Percentiles rank a stretch among this genome's conserved stretches.
These are phyloP conservation scores for Scomber japonicus DNA, from an alignment of 2,113 vertebrate species.

Conservation along the genomic window DNA sequence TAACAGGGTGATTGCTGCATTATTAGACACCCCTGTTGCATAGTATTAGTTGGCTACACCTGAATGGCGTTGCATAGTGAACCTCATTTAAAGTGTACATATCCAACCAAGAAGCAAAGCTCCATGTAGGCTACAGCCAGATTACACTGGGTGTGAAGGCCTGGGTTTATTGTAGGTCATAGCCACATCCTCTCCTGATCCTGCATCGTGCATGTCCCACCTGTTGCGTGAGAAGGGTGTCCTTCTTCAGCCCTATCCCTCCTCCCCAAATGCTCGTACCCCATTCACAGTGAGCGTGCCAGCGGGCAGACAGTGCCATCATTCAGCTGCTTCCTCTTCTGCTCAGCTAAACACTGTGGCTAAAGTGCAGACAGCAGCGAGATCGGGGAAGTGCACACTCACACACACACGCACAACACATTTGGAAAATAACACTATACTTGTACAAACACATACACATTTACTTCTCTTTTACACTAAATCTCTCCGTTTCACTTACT, in stretches of 20 bases:
- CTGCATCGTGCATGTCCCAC: constrained; percentile 69
- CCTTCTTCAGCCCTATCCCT: constrained; percentile 62
- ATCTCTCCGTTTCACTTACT: constrained; percentile 34
- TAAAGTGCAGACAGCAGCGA: constrained; percentile 71
- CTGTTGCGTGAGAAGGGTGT: constrained; percentile 74
- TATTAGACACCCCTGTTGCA: constrained; percentile 39
- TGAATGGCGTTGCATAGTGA: constrained; percentile 23
- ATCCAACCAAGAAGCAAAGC: not conserved
- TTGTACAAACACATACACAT: constrained; percentile 8
- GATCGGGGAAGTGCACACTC: constrained; percentile 53
- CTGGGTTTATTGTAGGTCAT: constrained; percentile 46
- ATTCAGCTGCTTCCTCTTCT: constrained; percentile 80
- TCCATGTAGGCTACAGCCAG: not conserved
- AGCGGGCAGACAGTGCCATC: constrained; percentile 74
- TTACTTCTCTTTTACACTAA: constrained; percentile 48
- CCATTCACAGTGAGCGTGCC: constrained; percentile 56
- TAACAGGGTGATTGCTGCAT: constrained; percentile 49
- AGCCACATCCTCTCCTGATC: constrained; percentile 39
- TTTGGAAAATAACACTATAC: constrained; percentile 39
- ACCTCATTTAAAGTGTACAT: not conserved
- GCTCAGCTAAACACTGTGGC: constrained; percentile 70
- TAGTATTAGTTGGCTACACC: constrained; percentile 22
- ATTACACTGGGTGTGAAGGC: not conserved
- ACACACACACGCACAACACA: constrained; percentile 35
- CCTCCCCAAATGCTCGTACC: constrained; percentile 28